Conservation (phyloP, 2,888 invertebrate genomes). For the Nudaria mundana region DNA sequence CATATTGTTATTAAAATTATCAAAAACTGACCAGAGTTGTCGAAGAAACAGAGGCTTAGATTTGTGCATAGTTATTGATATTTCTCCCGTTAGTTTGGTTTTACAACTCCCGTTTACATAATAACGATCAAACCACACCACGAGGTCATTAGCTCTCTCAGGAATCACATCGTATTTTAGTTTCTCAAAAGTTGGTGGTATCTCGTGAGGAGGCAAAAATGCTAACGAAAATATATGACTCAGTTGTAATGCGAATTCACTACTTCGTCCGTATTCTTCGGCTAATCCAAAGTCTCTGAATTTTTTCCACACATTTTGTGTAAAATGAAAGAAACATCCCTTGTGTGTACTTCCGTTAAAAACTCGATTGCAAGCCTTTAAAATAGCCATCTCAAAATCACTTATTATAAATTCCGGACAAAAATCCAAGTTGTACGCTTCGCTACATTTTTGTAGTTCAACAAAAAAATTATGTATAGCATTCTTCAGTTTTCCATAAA, state of each 20-base stretch:
- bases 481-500: background rate
- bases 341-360: conserved; percentile 2
- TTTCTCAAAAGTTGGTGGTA: conserved; percentile 2
- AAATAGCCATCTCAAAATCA: background rate
- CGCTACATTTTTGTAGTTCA: background rate
- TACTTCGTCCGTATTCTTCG: conserved; percentile 3
- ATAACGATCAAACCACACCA: conserved; percentile 2
- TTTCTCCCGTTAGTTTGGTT: conserved; percentile 1
- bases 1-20: no score
- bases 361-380: conserved; percentile 2
- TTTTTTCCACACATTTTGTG: conserved; percentile 1
- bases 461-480: background rate
- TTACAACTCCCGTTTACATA: conserved; percentile 1
- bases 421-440: conserved; percentile 1
- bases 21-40: conserved; percentile 1
- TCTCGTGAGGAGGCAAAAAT: conserved; percentile 5
- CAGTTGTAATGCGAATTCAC: conserved; percentile 1
- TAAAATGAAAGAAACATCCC: conserved; percentile 4
- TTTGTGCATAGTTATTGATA: conserved; percentile 1
- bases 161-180: conserved; percentile 1
- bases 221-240: conserved; percentile 5
- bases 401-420: conserved; percentile 1
- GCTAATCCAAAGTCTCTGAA: background rate
- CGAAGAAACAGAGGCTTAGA: conserved; percentile 1
- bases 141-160: conserved; percentile 5